Evolutionary conservation across 2,113 vertebrate species (phyloP).

Genomic region (Perccottus glenii): DNA sequence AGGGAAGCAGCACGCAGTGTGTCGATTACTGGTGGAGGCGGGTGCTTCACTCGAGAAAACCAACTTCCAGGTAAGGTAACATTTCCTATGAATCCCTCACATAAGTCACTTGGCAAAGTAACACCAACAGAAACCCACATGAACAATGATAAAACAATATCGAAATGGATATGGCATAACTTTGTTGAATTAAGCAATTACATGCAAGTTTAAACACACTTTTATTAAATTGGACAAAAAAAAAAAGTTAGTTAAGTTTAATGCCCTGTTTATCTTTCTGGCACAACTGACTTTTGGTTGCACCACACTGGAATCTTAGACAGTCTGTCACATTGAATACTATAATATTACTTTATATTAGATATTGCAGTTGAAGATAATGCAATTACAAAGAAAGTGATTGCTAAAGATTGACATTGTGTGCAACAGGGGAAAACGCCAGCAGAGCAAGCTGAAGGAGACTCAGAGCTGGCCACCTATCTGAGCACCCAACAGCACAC

Average conservation of each 20-base stretch:
- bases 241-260: no score
- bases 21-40: conserved; percentile 88
- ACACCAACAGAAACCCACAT: background rate
- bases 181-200: no score
- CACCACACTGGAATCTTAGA: no score
- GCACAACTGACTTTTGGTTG: no score
- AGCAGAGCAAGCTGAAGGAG: conserved; percentile 88
- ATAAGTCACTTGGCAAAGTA: background rate
- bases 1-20: conserved; percentile 85
- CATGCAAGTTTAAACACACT: no score
- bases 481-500: conserved; percentile 82
- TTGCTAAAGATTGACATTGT: background rate
- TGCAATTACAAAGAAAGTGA: background rate
- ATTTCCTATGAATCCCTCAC: background rate
- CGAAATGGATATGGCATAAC: no score
- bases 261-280: no score
- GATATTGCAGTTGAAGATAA: no score
- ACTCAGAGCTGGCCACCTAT: conserved; percentile 86
- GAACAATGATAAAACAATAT: background rate
- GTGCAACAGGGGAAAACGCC: conserved; percentile 88
- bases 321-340: no score
- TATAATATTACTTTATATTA: no score
- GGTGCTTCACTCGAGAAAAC: conserved; percentile 90
- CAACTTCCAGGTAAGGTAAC: conserved; percentile 84
- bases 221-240: no score